These are phyloP conservation scores for Eilema depressum DNA, from an alignment of 2,888 invertebrate species.

Conservation along the genomic window DNA sequence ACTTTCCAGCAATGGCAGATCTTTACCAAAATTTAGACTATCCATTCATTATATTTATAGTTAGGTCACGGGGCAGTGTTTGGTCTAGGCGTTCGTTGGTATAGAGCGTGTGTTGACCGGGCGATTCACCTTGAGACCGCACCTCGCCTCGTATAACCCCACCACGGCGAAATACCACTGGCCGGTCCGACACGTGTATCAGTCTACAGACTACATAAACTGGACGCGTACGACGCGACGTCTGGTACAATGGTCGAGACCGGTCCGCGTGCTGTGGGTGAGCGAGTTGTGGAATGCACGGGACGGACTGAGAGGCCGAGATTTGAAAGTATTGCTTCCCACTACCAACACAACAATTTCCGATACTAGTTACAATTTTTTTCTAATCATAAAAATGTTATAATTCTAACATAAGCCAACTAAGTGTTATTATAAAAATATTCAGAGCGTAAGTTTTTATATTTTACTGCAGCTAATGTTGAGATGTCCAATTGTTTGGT, in stretches of 20 bases:
- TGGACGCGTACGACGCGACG: slow-evolving; percentile 67
- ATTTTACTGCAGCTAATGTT: slow-evolving; percentile 60
- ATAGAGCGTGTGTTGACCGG: slow-evolving; percentile 82
- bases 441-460: slow-evolving; percentile 52
- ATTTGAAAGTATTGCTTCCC: slow-evolving; percentile 81
- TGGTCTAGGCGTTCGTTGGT: slow-evolving; percentile 81
- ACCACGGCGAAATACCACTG: slow-evolving; percentile 60
- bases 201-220: slow-evolving; percentile 64
- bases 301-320: slow-evolving; percentile 76
- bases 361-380: slow-evolving; percentile 48
- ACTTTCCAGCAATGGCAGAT: slow-evolving; percentile 57
- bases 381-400: slow-evolving; percentile 43
- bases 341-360: slow-evolving; percentile 69
- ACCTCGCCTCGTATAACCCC: slow-evolving; percentile 76
- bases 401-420: slow-evolving; percentile 20
- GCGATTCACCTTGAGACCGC: slow-evolving; percentile 84
- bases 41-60: slow-evolving; percentile 67
- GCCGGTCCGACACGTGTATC: slow-evolving; percentile 58
- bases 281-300: slow-evolving; percentile 85
- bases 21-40: slow-evolving; percentile 61
- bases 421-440: slow-evolving; percentile 38
- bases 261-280: slow-evolving; percentile 85
- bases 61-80: slow-evolving; percentile 77
- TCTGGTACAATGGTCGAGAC: slow-evolving; percentile 84
- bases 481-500: slow-evolving; percentile 65